Evolutionary conservation across 1,140 invertebrate species (phyloP).

Genomic region (Tribolium castaneum): DNA sequence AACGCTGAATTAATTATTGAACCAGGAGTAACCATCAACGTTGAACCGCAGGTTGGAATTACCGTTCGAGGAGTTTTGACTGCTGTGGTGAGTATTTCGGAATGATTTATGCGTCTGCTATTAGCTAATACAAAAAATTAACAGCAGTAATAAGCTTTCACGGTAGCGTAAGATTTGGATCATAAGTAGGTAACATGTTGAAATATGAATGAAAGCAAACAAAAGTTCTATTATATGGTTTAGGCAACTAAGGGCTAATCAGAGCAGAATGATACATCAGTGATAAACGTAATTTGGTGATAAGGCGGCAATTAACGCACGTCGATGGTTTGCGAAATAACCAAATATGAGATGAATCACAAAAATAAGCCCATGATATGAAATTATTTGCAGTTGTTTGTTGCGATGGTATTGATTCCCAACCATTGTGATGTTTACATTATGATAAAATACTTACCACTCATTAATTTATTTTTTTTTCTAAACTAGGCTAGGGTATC

Average conservation of each 20-base stretch:
- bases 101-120: conserved; percentile 23
- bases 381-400: background rate
- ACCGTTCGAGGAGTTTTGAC: conserved; percentile 87
- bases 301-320: background rate
- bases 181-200: background rate
- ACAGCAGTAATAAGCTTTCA: background rate
- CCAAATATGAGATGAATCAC: background rate
- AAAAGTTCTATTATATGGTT: background rate
- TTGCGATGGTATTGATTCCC: background rate
- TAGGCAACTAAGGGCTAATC: background rate
- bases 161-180: background rate
- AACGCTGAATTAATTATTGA: conserved; percentile 83
- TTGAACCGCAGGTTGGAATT: conserved; percentile 90
- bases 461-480: conserved; percentile 17
- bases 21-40: conserved; percentile 85
- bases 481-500: background rate
- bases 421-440: conserved; percentile 5
- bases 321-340: background rate
- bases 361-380: background rate
- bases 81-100: conserved; percentile 79
- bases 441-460: background rate
- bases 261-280: background rate
- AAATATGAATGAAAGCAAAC: background rate
- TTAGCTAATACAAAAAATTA: conserved; percentile 4
- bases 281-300: background rate